Evolutionary conservation across 1,140 invertebrate genomes (phyloP).

Genomic region (Centruroides sculpturatus): DNA sequence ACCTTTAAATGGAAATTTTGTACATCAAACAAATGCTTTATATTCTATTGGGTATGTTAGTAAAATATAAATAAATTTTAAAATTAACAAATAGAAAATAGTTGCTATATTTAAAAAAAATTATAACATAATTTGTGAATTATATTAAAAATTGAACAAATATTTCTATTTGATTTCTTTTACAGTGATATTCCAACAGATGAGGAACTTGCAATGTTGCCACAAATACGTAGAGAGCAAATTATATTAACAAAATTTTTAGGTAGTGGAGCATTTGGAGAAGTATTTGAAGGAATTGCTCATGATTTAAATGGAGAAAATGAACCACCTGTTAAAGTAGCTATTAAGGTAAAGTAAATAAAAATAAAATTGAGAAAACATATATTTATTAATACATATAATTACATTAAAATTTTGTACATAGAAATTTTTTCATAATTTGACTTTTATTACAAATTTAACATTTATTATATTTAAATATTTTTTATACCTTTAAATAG

Average conservation of each 20-base stretch:
- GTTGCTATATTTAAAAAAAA: no score
- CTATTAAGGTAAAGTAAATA: slow-evolving; percentile 64
- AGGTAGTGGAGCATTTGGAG: slow-evolving; percentile 91
- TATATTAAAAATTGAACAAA: no score
- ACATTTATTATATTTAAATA: no score
- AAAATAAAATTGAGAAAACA: no score
- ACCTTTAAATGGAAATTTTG: slow-evolving; percentile 48
- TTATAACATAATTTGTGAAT: no score
- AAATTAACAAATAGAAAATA: no score
- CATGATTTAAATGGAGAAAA: slow-evolving; percentile 26
- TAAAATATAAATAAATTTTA: not conserved
- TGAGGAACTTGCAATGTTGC: slow-evolving; percentile 53
- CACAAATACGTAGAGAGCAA: slow-evolving; percentile 61
- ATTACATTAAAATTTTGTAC: no score
- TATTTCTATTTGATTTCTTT: no score
- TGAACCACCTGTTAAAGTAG: slow-evolving; percentile 43
- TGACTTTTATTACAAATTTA: no score
- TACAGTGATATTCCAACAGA: slow-evolving; percentile 34
- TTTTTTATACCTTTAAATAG: no score
- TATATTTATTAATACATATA: no score
- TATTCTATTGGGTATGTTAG: slow-evolving; percentile 41
- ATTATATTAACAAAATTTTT: slow-evolving; percentile 74
- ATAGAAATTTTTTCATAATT: no score
- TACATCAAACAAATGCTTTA: slow-evolving; percentile 64
- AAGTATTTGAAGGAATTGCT: slow-evolving; percentile 75